These are phyloP conservation scores for Drosophila nigricruria DNA, from an alignment of 2,888 invertebrate species.

Conservation along the genomic window DNA sequence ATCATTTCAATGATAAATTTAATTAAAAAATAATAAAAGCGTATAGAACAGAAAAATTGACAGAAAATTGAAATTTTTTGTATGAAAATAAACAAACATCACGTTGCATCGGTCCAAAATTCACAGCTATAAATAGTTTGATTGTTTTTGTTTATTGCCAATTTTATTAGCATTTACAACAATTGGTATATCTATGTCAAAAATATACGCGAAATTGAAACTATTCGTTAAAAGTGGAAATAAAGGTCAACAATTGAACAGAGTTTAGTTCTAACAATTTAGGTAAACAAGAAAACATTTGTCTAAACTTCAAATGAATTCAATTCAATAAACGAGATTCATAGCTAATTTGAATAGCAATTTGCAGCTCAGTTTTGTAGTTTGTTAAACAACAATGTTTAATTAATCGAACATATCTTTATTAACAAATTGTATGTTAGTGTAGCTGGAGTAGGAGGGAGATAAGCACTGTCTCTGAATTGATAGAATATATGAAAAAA, in stretches of 20 bases:
- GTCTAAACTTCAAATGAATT: not conserved
- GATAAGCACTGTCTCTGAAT: not conserved
- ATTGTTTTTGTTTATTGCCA: not conserved
- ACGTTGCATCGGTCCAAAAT: not conserved
- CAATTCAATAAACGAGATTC: not conserved
- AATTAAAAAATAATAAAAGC: constrained; percentile 37
- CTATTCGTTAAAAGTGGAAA: not conserved
- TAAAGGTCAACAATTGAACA: not conserved
- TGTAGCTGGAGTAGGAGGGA: not conserved
- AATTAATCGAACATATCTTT: not conserved
- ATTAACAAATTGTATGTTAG: not conserved
- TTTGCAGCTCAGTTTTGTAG: not conserved
- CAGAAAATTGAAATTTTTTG: constrained; percentile 4
- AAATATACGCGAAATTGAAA: not conserved
- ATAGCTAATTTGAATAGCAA: not conserved
- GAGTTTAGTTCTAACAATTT: not conserved
- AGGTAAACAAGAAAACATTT: not conserved
- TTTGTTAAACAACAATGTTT: not conserved
- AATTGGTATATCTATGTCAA: not conserved
- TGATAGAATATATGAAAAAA: not conserved
- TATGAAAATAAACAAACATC: constrained; percentile 28
- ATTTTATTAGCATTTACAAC: not conserved
- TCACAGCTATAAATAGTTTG: constrained; percentile 12
- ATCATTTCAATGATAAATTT: constrained; percentile 9
- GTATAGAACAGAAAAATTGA: constrained; percentile 20